A percentile compares a stretch with the other conserved stretches of the same genome.
phyloP scores from a whole-genome alignment of 2,888 invertebrate genomes.

The Boloria euphrosyne region DNA sequence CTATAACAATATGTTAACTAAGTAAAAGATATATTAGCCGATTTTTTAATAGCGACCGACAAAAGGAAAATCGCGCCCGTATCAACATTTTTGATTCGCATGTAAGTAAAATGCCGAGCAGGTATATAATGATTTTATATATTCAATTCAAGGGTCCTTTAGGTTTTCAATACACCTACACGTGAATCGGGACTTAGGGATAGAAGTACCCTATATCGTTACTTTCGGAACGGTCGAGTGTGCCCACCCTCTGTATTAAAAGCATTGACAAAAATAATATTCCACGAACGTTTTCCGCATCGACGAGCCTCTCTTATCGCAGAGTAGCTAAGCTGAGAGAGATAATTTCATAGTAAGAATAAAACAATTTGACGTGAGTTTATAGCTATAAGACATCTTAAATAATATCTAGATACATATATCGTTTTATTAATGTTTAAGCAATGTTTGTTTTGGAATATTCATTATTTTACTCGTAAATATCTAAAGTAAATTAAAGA shows the following conservation, averaged over 20 bases:
- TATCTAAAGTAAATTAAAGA: too few relatives aligned
- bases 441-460: too few relatives aligned
- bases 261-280: conserved; percentile 50
- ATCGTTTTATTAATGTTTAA: too few relatives aligned
- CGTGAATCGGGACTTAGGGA: conserved; percentile 8
- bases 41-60: too few relatives aligned
- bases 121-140: conserved; percentile 7
- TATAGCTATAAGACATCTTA: too few relatives aligned
- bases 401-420: too few relatives aligned
- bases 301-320: conserved; percentile 26
- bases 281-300: conserved; percentile 44
- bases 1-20: too few relatives aligned
- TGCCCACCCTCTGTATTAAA: conserved; percentile 42
- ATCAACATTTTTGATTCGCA: too few relatives aligned
- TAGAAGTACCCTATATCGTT: conserved; percentile 2
- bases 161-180: conserved; percentile 1
- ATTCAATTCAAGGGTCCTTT: conserved; percentile 8
- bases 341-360: neutral
- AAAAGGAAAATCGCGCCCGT: too few relatives aligned
- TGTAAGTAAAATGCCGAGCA: too few relatives aligned
- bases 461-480: too few relatives aligned
- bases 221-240: conserved; percentile 20
- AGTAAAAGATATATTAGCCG: too few relatives aligned
- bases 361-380: neutral
- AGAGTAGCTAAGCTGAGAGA: conserved; percentile 20